These are phyloP conservation scores for Crematogaster levior DNA, from an alignment of 2,888 invertebrate species.

Conservation along the genomic window DNA sequence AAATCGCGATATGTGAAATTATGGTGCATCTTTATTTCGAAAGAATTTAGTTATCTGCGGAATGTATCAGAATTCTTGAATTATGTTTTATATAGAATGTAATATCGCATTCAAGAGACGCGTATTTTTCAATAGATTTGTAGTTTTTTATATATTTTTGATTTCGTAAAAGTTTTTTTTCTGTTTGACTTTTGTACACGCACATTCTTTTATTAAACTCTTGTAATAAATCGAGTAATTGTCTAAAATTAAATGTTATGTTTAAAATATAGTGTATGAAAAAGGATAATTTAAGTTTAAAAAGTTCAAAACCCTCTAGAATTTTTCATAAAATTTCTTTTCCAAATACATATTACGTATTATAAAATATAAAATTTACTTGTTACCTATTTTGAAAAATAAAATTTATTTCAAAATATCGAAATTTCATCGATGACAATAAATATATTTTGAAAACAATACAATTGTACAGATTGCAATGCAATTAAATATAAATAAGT, in stretches of 20 bases:
- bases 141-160: background rate
- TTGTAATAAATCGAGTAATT: background rate
- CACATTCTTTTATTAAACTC: background rate
- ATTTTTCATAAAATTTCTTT: conserved; percentile 11
- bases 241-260: background rate
- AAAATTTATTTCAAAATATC: background rate
- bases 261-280: background rate
- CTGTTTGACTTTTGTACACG: background rate
- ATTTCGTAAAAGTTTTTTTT: background rate
- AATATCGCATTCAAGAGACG: background rate
- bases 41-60: background rate
- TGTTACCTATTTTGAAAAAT: background rate
- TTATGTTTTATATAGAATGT: background rate
- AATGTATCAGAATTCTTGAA: background rate
- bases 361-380: background rate
- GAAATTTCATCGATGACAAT: background rate
- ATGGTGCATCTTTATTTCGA: background rate
- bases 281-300: background rate
- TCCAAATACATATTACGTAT: background rate
- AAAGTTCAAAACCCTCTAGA: background rate
- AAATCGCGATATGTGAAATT: background rate
- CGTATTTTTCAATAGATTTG: background rate
- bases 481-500: background rate
- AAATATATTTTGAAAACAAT: no score
- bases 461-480: background rate